Evolutionary conservation across 1,140 invertebrate genomes (phyloP).

Genomic region (Nilaparvata lugens): DNA sequence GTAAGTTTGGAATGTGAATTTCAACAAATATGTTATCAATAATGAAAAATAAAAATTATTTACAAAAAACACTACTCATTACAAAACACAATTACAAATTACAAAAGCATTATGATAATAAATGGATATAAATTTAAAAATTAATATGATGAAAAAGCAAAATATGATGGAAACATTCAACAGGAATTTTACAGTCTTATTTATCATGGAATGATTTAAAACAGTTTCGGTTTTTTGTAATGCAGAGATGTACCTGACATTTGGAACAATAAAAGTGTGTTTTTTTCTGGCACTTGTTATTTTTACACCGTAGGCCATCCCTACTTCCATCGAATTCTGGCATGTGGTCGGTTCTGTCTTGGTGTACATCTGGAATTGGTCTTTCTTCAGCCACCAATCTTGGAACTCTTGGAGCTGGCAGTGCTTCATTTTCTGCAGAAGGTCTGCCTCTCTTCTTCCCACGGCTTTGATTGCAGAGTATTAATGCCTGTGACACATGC

Average conservation of each 20-base stretch:
- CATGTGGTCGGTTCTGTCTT: conserved; percentile 1
- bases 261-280: not conserved
- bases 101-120: too few relatives aligned
- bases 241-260: conserved; percentile 9
- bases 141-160: too few relatives aligned
- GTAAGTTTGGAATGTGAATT: too few relatives aligned
- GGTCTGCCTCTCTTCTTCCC: conserved; percentile 12
- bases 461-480: conserved; percentile 1
- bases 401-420: too few relatives aligned
- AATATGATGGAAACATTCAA: too few relatives aligned
- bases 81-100: too few relatives aligned
- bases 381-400: not conserved
- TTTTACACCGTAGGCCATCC: conserved; percentile 13
- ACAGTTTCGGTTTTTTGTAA: not conserved
- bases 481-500: conserved; percentile 12
- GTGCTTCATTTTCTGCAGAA: not conserved
- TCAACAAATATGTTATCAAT: too few relatives aligned
- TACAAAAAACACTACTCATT: too few relatives aligned
- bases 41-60: too few relatives aligned
- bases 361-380: conserved; percentile 3
- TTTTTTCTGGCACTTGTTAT: conserved; percentile 8
- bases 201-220: too few relatives aligned
- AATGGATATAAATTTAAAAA: too few relatives aligned
- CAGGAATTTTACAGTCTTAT: too few relatives aligned
- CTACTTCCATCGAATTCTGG: conserved; percentile 5